Evolutionary conservation across 2,113 vertebrate species (phyloP), one percentile per base, ranked within the genome.

Genomic region (Pelmatolapia mariae): DNA sequence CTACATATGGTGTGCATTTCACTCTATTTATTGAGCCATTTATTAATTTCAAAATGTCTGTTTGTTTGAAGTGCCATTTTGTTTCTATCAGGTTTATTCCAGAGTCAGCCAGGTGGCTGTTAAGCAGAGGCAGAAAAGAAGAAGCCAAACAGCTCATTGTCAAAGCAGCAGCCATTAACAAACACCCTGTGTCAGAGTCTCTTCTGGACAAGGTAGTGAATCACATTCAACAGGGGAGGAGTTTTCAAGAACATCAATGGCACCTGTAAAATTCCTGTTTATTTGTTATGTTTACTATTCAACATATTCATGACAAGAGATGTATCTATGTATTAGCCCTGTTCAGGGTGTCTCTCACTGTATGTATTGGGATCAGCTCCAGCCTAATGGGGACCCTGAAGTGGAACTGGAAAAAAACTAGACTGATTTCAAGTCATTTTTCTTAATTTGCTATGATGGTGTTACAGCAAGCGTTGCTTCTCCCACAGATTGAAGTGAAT

Each of bases 81-180:
- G 0, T 16, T 19, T 8, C 0, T 5, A 2, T 19, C 89, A 98
- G 97, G 96, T 79, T 94, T 63, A 89, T 98, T 9, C 97, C 97
- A 10, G 97, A 97, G 61, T 97, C 97, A 2, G 93, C 96, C 11
- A 92, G 96, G 8, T 98, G 97, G 97, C 93, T 98, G 22, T 73
- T 97, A 56, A 93, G 85, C n/a, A 90, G 85, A 80, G 96, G 96
- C 18, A 95, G 73, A 71, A 63, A 88, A 1, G 94, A 97, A 52
- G 95, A 96, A 56, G 97, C 97, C 1, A 97, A 96, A 83, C 90
- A 91, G 22, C 1, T 96, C 16, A 82, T 98, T 22, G 89, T 93
- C 85, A 97, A 95, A 81, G 97, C 91, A 4, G 96, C 97, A 5
- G 38, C 79, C 0, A 50, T 95, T 83, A 98, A 97, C 82, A 95